These are phyloP conservation scores for Chrysomela aeneicollis DNA, from an alignment of 2,888 invertebrate species.

Conservation along the genomic window DNA sequence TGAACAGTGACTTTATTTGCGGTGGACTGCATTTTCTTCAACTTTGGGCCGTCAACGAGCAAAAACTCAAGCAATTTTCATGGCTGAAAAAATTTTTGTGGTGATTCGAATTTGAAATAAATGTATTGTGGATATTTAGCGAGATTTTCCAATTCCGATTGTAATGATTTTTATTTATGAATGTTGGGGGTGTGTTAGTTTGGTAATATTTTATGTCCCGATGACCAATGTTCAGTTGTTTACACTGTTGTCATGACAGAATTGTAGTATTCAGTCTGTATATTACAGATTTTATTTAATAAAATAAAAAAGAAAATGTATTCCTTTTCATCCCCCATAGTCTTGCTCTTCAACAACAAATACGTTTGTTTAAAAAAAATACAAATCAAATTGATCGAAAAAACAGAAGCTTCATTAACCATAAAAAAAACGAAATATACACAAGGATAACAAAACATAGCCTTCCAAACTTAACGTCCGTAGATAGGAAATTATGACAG, in stretches of 20 bases:
- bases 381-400: no score
- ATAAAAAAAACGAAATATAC: no score
- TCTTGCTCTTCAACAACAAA: no score
- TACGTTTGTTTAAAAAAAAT: no score
- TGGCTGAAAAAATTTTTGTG: background rate
- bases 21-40: conserved; percentile 1
- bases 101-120: background rate
- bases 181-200: conserved; percentile 29
- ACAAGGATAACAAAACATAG: no score
- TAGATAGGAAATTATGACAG: no score
- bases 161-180: conserved; percentile 29
- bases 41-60: background rate
- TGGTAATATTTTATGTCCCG: conserved; percentile 38
- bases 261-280: conserved; percentile 55
- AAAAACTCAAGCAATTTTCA: background rate
- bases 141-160: conserved; percentile 21
- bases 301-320: conserved; percentile 26
- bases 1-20: background rate
- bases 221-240: conserved; percentile 43
- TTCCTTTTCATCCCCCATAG: background rate
- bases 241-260: conserved; percentile 46
- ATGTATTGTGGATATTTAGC: conserved; percentile 6
- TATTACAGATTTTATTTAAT: conserved; percentile 59
- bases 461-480: no score
- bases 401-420: no score